Evolutionary conservation across 2,888 invertebrate genomes (phyloP).

Genomic region (Leucozona laternaria): DNA sequence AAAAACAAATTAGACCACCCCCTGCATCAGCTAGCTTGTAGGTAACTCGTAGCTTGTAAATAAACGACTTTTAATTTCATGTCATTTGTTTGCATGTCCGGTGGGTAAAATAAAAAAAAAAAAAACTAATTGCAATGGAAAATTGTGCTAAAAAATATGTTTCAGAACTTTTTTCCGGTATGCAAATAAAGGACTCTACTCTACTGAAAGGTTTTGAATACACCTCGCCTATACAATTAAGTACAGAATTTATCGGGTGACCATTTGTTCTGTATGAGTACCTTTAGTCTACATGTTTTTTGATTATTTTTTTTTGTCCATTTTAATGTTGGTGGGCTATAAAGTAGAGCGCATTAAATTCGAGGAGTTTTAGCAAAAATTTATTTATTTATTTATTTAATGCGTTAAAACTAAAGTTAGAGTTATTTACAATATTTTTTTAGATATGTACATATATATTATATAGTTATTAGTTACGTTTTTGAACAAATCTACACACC

Average conservation of each 20-base stretch:
- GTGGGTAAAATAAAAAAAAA: neutral
- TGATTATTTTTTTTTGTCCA: too few species aligned
- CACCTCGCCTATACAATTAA: neutral
- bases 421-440: too few species aligned
- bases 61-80: conserved; percentile 52
- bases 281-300: too few species aligned
- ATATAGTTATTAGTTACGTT: too few species aligned
- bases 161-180: conserved; percentile 1
- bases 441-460: too few species aligned
- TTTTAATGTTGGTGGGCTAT: too few species aligned
- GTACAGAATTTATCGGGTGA: neutral
- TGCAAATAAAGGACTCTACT: neutral
- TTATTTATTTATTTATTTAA: too few species aligned
- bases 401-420: too few species aligned
- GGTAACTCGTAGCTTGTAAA: neutral
- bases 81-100: conserved; percentile 31
- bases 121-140: conserved; percentile 47
- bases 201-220: neutral
- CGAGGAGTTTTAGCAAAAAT: too few species aligned
- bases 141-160: conserved; percentile 20
- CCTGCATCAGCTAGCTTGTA: neutral
- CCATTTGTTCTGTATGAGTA: neutral
- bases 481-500: too few species aligned
- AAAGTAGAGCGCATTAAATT: too few species aligned
- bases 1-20: neutral